Evolutionary conservation across 2,113 vertebrate species (phyloP), one percentile per base, ranked within the genome.

Genomic region (Takifugu bimaculatus): DNA sequence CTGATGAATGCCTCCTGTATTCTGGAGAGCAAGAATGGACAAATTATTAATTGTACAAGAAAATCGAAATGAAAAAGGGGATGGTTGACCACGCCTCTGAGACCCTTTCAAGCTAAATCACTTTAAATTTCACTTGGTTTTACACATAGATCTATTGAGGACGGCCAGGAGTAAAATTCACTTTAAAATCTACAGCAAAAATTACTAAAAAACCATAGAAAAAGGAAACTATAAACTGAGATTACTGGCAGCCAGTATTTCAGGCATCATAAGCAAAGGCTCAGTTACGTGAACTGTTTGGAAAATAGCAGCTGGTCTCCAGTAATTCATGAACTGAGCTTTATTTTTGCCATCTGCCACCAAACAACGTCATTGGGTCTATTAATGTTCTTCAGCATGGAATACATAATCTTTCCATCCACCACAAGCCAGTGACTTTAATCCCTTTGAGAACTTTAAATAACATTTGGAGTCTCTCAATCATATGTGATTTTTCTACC

Each of bases 141-240:
- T 83, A 62, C 73, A 73, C 69, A 71, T 71, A 75, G 79, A 86
- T 84, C 79, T 69, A 84, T 75, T 84, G 78, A 79, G 20, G 72
- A 75, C 84, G 82, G 81, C 77, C 81, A 73, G 60, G 82, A 81
- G 75, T 84, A 74, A 88, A 87, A 88, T 87, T 75, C 84, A 86
- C 84, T 85, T 84, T 83, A 85, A 81, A 79, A 81, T 76, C 68
- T 54, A 53, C 25, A 28, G 39, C 49, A 63, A 75, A 73, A 72
- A 81, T 0, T 62, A 70, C 72, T 54, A 55, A 68, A 57, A 57
- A 25, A 20, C 20, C 29, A 69, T 63, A 85, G 74, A 58, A 65
- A 78, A 66, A 65, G 52, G 32, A 69, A 70, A 42, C 32, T 78
- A 45, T 67, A 39, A 74, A 68, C 57, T 73, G 67, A 57, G 57